Evolutionary conservation across 2,797 vertebrate genomes (phyloP).

Genomic region (Peromyscus nudipes): DNA sequence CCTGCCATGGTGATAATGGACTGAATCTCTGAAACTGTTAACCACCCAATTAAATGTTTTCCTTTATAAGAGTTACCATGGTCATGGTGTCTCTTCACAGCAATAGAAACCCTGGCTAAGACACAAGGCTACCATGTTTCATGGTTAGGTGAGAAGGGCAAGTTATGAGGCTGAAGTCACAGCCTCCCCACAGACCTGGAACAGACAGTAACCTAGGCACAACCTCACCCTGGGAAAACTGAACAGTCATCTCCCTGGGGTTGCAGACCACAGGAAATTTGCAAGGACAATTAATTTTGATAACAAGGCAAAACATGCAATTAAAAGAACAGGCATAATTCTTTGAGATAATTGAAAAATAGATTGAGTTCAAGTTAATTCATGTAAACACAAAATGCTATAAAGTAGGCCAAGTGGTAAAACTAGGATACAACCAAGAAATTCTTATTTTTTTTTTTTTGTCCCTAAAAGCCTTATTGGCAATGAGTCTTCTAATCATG

Average conservation of each 20-base stretch:
- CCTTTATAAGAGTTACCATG: background rate
- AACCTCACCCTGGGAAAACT: background rate
- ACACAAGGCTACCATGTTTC: background rate
- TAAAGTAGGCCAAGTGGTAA: background rate
- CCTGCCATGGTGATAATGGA: background rate
- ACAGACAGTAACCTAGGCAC: background rate
- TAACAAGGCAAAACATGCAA: background rate
- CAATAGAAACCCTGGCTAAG: background rate
- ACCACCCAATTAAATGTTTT: background rate
- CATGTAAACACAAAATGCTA: background rate
- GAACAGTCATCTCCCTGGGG: background rate
- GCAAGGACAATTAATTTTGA: background rate
- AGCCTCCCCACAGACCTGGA: background rate
- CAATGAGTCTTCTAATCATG: background rate
- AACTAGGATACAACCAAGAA: background rate
- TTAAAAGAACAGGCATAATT: background rate
- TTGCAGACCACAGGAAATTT: no score
- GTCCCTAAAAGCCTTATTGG: background rate
- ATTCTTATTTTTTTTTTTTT: no score
- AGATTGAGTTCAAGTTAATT: conserved; percentile 30
- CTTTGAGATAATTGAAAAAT: conserved; percentile 13
- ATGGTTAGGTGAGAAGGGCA: no score
- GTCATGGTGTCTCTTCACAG: background rate
- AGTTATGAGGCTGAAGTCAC: fast-evolving
- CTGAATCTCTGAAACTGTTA: background rate